phyloP scores from a whole-genome alignment of 1,140 invertebrate genomes.

The Holcopasites calliopsidis region DNA sequence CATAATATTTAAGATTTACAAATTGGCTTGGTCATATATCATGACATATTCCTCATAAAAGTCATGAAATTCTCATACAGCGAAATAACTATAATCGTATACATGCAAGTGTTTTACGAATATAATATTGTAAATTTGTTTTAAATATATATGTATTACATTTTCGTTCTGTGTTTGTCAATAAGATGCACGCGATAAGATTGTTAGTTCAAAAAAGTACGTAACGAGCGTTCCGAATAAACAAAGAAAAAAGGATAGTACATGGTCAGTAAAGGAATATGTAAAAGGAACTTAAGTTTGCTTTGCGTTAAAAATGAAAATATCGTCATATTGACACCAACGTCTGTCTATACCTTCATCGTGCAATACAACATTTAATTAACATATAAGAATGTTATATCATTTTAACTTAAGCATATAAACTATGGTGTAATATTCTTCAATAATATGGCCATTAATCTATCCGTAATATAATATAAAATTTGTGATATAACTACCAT shows the following conservation, averaged over 20 bases:
- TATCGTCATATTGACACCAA: not conserved
- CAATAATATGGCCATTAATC: constrained; percentile 30
- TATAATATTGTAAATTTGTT: constrained; percentile 39
- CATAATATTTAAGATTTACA: not conserved
- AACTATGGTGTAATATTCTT: constrained; percentile 32
- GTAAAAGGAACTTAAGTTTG: not conserved
- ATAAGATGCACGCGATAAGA: not conserved
- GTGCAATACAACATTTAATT: constrained; percentile 30
- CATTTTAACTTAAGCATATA: constrained; percentile 43
- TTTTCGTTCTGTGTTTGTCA: constrained; percentile 13
- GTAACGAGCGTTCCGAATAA: not conserved
- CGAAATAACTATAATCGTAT: not conserved
- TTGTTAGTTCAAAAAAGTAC: not conserved
- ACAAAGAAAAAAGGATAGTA: constrained; percentile 8
- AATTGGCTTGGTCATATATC: not conserved
- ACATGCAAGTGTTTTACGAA: not conserved
- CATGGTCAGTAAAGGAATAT: not conserved
- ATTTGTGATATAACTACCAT: constrained; percentile 41
- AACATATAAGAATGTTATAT: constrained; percentile 15
- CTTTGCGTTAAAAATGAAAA: not conserved
- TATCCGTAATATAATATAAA: constrained; percentile 35
- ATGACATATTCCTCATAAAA: not conserved
- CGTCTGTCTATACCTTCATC: constrained; percentile 6
- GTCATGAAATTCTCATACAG: constrained; percentile 11
- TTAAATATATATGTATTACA: constrained; percentile 29